Conservation (phyloP, 2,888 invertebrate species). For the Nasonia oneida region DNA sequence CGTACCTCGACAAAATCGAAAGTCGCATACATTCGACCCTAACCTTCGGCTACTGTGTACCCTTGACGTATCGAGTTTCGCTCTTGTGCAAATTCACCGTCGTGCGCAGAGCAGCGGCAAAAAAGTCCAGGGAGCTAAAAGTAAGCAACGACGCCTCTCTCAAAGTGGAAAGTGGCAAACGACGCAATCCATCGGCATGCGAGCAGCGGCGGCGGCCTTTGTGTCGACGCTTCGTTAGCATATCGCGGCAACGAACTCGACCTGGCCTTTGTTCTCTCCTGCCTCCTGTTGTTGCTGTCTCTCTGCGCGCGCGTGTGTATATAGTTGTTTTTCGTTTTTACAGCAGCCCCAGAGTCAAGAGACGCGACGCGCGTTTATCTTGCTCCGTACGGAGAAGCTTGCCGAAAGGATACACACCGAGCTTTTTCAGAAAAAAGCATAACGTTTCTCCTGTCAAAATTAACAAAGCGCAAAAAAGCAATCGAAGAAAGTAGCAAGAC, state of each 20-base stretch:
- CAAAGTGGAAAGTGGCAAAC: slow-evolving; percentile 20
- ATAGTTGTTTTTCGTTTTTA: slow-evolving; percentile 6
- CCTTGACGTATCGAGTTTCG: background rate
- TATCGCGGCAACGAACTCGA: slow-evolving; percentile 54
- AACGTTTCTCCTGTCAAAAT: background rate
- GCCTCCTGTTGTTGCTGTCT: background rate
- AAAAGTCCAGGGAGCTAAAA: background rate
- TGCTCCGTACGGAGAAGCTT: background rate
- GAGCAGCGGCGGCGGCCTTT: slow-evolving; percentile 1
- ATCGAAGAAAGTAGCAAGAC: background rate
- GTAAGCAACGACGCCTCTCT: background rate
- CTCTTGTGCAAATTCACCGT: background rate
- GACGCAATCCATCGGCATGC: slow-evolving; percentile 22
- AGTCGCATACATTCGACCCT: slow-evolving; percentile 2
- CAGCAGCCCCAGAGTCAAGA: background rate
- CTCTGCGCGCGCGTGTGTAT: background rate
- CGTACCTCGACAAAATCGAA: background rate
- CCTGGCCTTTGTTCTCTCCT: slow-evolving; percentile 27
- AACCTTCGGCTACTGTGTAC: background rate
- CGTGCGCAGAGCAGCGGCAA: background rate
- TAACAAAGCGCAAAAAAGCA: background rate
- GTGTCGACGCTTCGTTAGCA: slow-evolving; percentile 65
- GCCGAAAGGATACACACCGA: background rate
- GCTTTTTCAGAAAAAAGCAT: background rate
- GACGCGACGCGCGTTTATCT: background rate